phyloP scores from a whole-genome alignment of 1,140 invertebrate genomes.

The roundworm (Caenorhabditis elegans) region DNA sequence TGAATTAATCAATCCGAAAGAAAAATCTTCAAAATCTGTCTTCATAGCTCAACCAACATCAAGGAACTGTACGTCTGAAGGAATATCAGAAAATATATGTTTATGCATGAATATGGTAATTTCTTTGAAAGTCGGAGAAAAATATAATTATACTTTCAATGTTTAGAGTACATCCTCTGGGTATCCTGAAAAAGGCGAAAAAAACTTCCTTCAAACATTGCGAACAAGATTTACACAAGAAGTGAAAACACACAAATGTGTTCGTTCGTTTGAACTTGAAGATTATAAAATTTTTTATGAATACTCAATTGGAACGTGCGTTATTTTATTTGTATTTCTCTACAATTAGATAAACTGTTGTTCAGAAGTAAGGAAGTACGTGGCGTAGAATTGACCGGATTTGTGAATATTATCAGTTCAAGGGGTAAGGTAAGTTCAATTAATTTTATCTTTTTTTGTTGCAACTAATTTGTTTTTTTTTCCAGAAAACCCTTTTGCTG shows the following conservation, averaged over 20 bases:
- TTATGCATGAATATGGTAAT: background rate
- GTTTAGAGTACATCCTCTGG: background rate
- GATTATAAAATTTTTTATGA: background rate
- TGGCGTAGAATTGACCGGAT: background rate
- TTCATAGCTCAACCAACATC: background rate
- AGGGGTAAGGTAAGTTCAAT: background rate
- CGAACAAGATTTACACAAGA: background rate
- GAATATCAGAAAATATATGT: background rate
- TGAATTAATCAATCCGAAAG: background rate
- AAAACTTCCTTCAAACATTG: background rate
- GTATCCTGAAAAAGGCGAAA: background rate
- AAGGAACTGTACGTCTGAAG: background rate
- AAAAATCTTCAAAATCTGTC: background rate
- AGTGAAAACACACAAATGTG: background rate
- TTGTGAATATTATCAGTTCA: background rate
- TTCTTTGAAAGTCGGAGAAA: too few relatives aligned
- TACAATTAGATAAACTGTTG: too few relatives aligned
- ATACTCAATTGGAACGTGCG: background rate
- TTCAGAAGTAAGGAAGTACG: background rate
- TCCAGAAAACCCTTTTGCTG: background rate
- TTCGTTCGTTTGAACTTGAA: background rate
- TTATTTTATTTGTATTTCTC: background rate
- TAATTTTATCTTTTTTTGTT: too few relatives aligned
- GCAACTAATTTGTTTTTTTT: too few relatives aligned
- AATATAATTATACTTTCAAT: too few relatives aligned